Base-by-base conservation (phyloP, 2,113 vertebrate genomes). In the Emydura subglobosa region DNA sequence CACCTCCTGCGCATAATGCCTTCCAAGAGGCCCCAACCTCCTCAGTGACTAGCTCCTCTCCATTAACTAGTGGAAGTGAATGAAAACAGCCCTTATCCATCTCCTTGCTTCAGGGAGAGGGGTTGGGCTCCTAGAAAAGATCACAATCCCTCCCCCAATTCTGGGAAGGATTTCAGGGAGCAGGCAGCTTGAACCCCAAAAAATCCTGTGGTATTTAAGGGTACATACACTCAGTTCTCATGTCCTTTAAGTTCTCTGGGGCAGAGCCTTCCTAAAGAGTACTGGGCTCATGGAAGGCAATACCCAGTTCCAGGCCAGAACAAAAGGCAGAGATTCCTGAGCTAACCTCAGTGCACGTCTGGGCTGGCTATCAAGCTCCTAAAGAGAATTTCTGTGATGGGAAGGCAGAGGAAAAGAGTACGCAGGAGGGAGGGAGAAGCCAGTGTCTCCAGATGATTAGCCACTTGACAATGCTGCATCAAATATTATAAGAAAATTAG, bases 1-100 rank as follows among this genome's bases (percentile, higher is more conserved):
- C 76, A 0, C 4, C 31, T 5, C 25, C 34, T 5, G 1, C 1
- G 0, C 1, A 2, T 0, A 3, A 72, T 53, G 21, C 31, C 61
- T 34, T 65, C 31, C 61, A 34, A 65, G 27, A 74, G 19, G 68
- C 19, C 13, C 59, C 65, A 68, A 7, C 2, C 34, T 68, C 34
- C 65, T 39, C n/a, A 72, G 59, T 3, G 27, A 14, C 11, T 29
- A 57, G 59, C 5, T 61, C 27, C 29, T 61, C 59, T 34, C 59
- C 59, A 61, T 34, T 29, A 29, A 14, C 29, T 61, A 29, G 29
- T 31, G 29, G 29, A 29, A 61, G 13, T 61, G 29, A 61, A 61
- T 9, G 57, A 12, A 12, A 4, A 68, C 16, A 19, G 34, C 3
- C 34, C 61, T 68, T 17, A 65, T 34, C 61, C 16, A 65, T 65